A percentile compares a stretch with the other conserved stretches of the same genome.
Conservation (phyloP, 2,888 invertebrate species). For the Erebia ligea region DNA sequence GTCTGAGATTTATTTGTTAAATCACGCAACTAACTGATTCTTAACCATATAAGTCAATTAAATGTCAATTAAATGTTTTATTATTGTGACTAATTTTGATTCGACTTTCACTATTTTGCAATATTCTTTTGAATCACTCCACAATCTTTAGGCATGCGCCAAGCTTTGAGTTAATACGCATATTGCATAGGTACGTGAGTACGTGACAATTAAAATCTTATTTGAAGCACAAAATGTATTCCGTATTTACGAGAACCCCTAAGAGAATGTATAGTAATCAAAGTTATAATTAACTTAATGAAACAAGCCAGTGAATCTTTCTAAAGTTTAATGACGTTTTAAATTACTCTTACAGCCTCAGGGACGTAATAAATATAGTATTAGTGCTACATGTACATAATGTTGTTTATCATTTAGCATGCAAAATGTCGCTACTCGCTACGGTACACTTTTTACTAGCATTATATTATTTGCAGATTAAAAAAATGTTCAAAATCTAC, state of each 20-base stretch:
- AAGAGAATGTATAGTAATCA: conserved; percentile 11
- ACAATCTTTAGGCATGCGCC: not conserved
- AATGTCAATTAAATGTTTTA: not conserved
- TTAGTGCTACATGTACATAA: not conserved
- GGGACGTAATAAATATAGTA: not conserved
- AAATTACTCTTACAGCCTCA: not conserved
- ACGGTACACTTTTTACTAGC: not conserved
- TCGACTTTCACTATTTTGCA: not conserved
- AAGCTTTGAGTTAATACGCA: not conserved
- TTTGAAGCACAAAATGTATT: conserved; percentile 18
- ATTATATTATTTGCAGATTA: not conserved
- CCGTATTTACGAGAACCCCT: conserved; percentile 17
- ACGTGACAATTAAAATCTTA: conserved; percentile 11
- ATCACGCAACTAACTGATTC: conserved; percentile 18
- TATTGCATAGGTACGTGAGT: too few species aligned
- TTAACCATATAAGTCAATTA: conserved; percentile 9
- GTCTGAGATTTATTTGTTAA: conserved; percentile 36
- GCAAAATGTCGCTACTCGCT: not conserved
- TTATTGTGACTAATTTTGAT: not conserved
- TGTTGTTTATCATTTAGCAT: not conserved
- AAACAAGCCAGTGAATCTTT: conserved; percentile 13
- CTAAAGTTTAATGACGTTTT: conserved; percentile 11
- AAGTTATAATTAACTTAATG: conserved; percentile 24
- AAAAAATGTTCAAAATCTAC: conserved; percentile 32
- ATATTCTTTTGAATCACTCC: not conserved